Conservation (phyloP, 1,140 invertebrate genomes). For the Drosophila prosaltans region DNA sequence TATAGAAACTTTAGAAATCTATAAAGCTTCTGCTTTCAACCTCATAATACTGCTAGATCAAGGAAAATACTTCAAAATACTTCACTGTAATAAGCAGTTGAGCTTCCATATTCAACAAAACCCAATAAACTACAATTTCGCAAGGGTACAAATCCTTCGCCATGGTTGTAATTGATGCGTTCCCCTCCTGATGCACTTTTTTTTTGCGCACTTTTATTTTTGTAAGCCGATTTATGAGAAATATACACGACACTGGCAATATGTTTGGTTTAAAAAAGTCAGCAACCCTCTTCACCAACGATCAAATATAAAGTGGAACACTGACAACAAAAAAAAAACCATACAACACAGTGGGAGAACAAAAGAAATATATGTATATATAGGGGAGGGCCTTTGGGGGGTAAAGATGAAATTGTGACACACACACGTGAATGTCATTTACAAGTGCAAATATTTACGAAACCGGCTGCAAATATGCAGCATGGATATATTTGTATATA, state of each 20-base stretch:
- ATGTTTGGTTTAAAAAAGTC: constrained; percentile 52
- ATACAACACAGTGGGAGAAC: neutral
- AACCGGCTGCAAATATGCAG: constrained; percentile 58
- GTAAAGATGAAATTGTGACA: constrained; percentile 19
- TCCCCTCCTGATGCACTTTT: neutral
- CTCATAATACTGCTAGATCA: too few species aligned
- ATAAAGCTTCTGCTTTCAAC: too few species aligned
- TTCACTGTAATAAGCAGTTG: too few species aligned
- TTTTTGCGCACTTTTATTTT: constrained; percentile 35
- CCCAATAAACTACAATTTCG: too few species aligned
- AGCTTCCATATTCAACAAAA: too few species aligned
- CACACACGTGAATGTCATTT: constrained; percentile 75
- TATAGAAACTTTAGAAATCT: too few species aligned
- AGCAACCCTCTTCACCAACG: constrained; percentile 10
- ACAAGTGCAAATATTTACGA: constrained; percentile 78
- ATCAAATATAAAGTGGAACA: constrained; percentile 62
- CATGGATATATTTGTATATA: constrained; percentile 52
- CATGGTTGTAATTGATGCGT: neutral
- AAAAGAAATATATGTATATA: constrained; percentile 17
- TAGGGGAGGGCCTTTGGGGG: constrained; percentile 5
- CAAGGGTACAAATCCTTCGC: neutral
- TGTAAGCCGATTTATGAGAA: constrained; percentile 80
- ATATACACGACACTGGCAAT: constrained; percentile 66
- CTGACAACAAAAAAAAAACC: constrained; percentile 36
- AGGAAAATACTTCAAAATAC: too few species aligned